phyloP scores from a whole-genome alignment of 1,140 invertebrate species.

The Psilanteris sp. region DNA sequence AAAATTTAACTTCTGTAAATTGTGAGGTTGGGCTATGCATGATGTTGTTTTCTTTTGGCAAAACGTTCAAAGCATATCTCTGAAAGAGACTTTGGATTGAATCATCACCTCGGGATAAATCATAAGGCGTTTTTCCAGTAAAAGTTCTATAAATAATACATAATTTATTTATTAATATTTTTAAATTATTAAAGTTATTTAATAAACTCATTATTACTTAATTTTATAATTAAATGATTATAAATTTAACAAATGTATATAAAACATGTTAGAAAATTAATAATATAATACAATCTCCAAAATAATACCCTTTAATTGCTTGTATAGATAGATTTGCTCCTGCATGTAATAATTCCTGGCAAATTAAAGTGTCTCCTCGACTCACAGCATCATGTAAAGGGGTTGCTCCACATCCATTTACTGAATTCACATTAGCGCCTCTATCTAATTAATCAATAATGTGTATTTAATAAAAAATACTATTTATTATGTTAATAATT shows the following conservation, averaged over 20 bases:
- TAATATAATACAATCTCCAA: too few species aligned
- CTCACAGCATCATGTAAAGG: slow-evolving; percentile 84
- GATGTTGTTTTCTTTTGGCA: slow-evolving; percentile 69
- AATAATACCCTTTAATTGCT: slow-evolving; percentile 81
- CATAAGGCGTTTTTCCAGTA: slow-evolving; percentile 76
- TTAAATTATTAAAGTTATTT: too few species aligned
- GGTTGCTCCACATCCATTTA: slow-evolving; percentile 82
- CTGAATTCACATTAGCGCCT: slow-evolving; percentile 80
- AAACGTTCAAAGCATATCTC: slow-evolving; percentile 66
- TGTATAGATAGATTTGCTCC: slow-evolving; percentile 82
- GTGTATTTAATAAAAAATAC: too few species aligned
- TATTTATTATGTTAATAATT: too few species aligned
- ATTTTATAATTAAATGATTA: neutral
- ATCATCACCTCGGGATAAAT: slow-evolving; percentile 79
- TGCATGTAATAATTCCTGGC: slow-evolving; percentile 81
- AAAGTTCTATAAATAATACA: slow-evolving; percentile 73
- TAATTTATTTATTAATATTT: neutral
- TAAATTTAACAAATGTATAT: neutral
- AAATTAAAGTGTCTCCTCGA: slow-evolving; percentile 81
- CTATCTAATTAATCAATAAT: slow-evolving; percentile 77
- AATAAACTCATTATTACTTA: too few species aligned
- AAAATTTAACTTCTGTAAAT: slow-evolving; percentile 70
- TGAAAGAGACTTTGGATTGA: slow-evolving; percentile 76
- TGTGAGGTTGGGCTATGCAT: slow-evolving; percentile 68
- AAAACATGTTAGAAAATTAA: too few species aligned